A percentile compares a stretch with the other conserved stretches of the same genome.
These are phyloP conservation scores for Meloe dianella DNA, from an alignment of 2,888 invertebrate genomes.

Conservation along the genomic window DNA sequence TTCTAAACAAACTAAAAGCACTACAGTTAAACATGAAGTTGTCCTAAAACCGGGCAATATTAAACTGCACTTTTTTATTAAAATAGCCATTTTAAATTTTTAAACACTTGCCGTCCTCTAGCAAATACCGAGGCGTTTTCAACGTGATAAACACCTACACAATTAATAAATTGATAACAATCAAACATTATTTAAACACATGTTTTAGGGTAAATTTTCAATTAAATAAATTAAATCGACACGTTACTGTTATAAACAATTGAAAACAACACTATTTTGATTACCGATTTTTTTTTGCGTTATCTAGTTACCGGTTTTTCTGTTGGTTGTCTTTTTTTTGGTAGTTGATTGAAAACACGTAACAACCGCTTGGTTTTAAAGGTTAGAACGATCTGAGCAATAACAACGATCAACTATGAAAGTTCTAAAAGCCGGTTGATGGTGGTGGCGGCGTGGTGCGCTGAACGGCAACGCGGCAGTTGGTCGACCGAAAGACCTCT, in stretches of 20 bases:
- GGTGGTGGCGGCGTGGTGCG: slow-evolving; percentile 37
- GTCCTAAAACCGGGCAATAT: slow-evolving; percentile 49
- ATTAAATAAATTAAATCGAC: neutral
- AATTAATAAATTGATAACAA: slow-evolving; percentile 18
- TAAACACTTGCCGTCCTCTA: slow-evolving; percentile 20
- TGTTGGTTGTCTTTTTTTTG: too few relatives aligned
- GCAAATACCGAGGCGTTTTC: slow-evolving; percentile 23
- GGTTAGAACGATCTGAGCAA: neutral
- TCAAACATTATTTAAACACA: slow-evolving; percentile 29
- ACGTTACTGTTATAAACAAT: neutral
- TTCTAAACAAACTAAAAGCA: slow-evolving; percentile 64
- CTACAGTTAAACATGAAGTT: slow-evolving; percentile 63
- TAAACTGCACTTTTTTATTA: slow-evolving; percentile 49
- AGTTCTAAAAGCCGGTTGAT: slow-evolving; percentile 11
- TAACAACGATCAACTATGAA: neutral
- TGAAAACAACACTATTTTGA: neutral
- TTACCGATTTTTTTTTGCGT: neutral
- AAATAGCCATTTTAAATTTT: slow-evolving; percentile 41
- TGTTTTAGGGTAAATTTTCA: slow-evolving; percentile 15
- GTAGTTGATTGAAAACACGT: neutral
- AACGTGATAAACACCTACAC: slow-evolving; percentile 22
- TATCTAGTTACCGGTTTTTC: neutral
- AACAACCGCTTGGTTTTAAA: neutral
- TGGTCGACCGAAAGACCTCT: slow-evolving; percentile 27
- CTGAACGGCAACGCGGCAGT: slow-evolving; percentile 35